Evolutionary conservation across 2,888 invertebrate species (phyloP).

Genomic region (Barypeithes pellucidus): DNA sequence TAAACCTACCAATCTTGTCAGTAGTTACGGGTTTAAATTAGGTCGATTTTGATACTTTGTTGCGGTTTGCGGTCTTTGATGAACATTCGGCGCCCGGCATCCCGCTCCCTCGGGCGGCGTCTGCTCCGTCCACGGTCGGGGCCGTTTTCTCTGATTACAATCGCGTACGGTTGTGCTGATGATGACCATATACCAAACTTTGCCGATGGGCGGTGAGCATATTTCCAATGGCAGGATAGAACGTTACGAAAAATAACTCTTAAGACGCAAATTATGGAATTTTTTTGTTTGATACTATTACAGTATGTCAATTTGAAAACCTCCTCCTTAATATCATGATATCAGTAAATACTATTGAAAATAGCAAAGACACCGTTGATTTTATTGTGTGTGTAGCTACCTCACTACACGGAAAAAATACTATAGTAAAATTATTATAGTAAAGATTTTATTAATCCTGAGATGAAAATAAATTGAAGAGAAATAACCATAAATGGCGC

Average conservation of each 20-base stretch:
- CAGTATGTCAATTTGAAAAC: too few relatives aligned
- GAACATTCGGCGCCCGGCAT: constrained; percentile 32
- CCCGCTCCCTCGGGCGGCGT: constrained; percentile 41
- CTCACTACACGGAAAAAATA: too few relatives aligned
- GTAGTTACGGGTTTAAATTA: constrained; percentile 19
- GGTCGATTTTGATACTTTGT: constrained; percentile 33
- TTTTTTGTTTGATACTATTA: too few relatives aligned
- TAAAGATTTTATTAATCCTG: too few relatives aligned
- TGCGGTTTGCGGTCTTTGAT: constrained; percentile 36
- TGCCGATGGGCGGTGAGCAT: constrained; percentile 20
- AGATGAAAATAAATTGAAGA: too few relatives aligned
- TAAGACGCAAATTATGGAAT: too few relatives aligned
- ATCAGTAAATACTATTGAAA: too few relatives aligned
- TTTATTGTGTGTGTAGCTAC: too few relatives aligned
- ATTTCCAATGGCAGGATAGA: constrained; percentile 8
- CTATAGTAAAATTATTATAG: too few relatives aligned
- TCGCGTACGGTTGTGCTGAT: constrained; percentile 36
- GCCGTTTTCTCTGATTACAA: constrained; percentile 40
- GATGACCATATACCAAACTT: constrained; percentile 32
- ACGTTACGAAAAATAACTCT: background rate
- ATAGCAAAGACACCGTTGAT: too few relatives aligned
- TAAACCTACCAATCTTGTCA: background rate
- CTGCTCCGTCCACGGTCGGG: constrained; percentile 25
- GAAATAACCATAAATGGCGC: too few relatives aligned
- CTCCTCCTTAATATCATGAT: too few relatives aligned